Percentiles rank a stretch among this genome's conserved stretches.
Evolutionary conservation across 2,113 vertebrate species (phyloP).

Genomic region (Epinephelus moara): DNA sequence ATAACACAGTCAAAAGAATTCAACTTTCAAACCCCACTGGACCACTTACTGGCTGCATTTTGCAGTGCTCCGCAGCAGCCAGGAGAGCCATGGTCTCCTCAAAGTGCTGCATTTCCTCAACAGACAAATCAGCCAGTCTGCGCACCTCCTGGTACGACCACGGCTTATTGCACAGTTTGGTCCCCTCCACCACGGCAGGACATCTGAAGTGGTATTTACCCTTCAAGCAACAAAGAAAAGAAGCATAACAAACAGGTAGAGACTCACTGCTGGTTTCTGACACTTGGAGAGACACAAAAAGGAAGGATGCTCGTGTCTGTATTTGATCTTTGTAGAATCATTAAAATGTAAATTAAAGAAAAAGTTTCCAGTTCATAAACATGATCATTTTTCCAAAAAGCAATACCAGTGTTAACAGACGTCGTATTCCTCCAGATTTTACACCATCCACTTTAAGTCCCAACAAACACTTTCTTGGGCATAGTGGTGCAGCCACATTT

Average conservation of each 20-base stretch:
- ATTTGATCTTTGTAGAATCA: no score
- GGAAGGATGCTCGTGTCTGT: no score
- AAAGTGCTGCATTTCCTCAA: conserved; percentile 75
- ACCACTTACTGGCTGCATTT: conserved; percentile 63
- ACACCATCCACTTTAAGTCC: no score
- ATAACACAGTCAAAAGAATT: background rate
- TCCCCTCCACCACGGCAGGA: conserved; percentile 62
- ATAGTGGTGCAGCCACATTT: no score
- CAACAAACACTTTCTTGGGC: no score
- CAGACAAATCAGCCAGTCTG: conserved; percentile 69
- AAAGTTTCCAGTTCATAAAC: no score
- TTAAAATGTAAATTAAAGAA: no score
- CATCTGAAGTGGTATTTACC: conserved; percentile 75
- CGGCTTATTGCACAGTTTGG: conserved; percentile 52
- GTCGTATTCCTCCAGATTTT: no score
- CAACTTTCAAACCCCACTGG: background rate
- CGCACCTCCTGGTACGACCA: conserved; percentile 78
- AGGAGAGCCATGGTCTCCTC: conserved; percentile 70
- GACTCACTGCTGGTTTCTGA: background rate
- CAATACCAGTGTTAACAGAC: no score
- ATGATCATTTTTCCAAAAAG: no score
- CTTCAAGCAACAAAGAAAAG: conserved; percentile 31
- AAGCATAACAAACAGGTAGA: background rate
- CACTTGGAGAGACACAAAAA: no score
- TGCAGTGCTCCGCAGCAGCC: conserved; percentile 67